These are phyloP conservation scores for Meteorus cinctellus DNA, from an alignment of 2,888 invertebrate species.

Conservation along the genomic window DNA sequence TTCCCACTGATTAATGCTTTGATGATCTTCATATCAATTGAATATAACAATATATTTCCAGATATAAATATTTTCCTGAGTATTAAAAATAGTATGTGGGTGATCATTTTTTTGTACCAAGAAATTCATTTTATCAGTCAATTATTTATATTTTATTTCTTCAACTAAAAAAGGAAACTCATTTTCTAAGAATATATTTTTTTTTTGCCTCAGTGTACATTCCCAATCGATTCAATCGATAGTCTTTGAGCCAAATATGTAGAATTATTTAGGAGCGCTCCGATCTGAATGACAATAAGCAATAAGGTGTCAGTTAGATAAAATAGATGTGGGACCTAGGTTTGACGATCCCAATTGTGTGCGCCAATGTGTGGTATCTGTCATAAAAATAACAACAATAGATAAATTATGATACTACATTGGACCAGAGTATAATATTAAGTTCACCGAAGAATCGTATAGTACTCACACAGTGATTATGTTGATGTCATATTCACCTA, in stretches of 20 bases:
- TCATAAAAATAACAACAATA: slow-evolving; percentile 47
- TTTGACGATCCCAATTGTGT: slow-evolving; percentile 67
- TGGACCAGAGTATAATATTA: neutral
- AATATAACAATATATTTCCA: neutral
- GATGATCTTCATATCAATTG: too few relatives aligned
- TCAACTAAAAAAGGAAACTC: neutral
- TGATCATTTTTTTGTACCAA: neutral
- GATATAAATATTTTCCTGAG: neutral
- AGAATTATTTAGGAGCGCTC: slow-evolving; percentile 53
- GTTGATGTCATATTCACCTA: slow-evolving; percentile 38
- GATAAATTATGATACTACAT: slow-evolving; percentile 5
- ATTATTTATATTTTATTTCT: neutral
- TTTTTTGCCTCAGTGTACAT: neutral
- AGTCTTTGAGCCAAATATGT: slow-evolving; percentile 7
- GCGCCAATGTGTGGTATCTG: slow-evolving; percentile 67
- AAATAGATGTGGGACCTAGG: slow-evolving; percentile 68
- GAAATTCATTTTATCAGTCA: neutral
- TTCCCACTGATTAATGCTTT: neutral
- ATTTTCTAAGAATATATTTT: neutral
- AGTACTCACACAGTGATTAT: slow-evolving; percentile 52
- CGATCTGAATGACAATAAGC: slow-evolving; percentile 66
- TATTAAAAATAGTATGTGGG: neutral
- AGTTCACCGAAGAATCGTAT: neutral
- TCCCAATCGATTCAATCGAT: neutral
- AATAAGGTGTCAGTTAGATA: slow-evolving; percentile 69